These are phyloP conservation scores for Anguilla marmorata DNA, from an alignment of 2,797 vertebrate species.

Conservation along the genomic window DNA sequence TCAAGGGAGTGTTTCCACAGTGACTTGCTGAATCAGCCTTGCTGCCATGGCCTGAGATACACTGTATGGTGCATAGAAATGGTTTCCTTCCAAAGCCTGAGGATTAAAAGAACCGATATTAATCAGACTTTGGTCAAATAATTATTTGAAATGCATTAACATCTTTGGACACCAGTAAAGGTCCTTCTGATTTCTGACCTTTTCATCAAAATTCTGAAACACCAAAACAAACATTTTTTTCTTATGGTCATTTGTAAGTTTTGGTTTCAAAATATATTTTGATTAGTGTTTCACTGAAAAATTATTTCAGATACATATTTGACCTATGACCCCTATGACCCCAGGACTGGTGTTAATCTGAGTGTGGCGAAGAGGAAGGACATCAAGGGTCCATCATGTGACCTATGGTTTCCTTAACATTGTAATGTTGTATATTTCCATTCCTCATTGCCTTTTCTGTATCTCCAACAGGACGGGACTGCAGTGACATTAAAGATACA, in stretches of 20 bases:
- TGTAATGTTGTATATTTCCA: neutral
- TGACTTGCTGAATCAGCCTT: neutral
- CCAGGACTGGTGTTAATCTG: too few species aligned
- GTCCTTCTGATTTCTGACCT: too few species aligned
- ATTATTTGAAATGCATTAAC: too few species aligned
- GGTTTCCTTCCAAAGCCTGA: neutral
- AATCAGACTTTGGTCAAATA: neutral
- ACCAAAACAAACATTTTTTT: too few species aligned
- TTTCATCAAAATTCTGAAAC: too few species aligned
- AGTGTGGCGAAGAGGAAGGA: neutral
- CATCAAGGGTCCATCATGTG: neutral
- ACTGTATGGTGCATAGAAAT: neutral
- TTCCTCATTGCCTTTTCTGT: neutral
- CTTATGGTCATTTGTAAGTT: too few species aligned
- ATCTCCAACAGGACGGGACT: constrained; percentile 78
- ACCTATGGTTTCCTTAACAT: neutral
- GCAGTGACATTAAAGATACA: constrained; percentile 87
- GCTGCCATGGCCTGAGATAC: neutral
- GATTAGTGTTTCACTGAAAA: too few species aligned
- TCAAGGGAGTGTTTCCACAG: neutral
- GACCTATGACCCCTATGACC: too few species aligned
- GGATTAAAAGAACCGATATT: neutral
- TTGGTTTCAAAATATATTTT: too few species aligned
- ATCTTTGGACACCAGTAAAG: too few species aligned
- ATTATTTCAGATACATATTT: too few species aligned